Evolutionary conservation across 2,113 vertebrate species (phyloP).

Genomic region (Onychostruthus taczanowskii): DNA sequence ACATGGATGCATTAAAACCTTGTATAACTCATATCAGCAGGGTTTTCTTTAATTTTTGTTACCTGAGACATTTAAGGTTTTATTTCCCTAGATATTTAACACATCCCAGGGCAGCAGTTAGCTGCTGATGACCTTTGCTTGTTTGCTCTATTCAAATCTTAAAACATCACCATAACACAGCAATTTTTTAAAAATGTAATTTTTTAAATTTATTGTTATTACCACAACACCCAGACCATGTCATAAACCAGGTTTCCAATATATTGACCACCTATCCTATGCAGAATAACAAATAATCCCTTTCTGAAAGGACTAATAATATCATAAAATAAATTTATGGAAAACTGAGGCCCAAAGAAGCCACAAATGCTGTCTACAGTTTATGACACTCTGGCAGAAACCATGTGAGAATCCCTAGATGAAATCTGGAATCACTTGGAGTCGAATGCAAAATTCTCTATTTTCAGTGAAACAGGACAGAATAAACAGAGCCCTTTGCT

Average conservation of each 20-base stretch:
- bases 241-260: background rate
- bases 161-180: background rate
- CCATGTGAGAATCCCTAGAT: background rate
- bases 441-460: background rate
- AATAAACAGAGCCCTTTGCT: background rate
- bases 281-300: background rate
- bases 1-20: background rate
- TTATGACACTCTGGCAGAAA: background rate
- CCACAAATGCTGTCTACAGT: background rate
- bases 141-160: background rate
- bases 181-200: background rate
- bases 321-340: background rate
- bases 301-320: background rate
- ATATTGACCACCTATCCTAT: background rate
- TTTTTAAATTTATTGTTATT: background rate
- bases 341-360: background rate
- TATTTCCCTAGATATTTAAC: background rate
- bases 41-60: background rate
- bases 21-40: background rate
- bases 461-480: background rate
- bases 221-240: background rate
- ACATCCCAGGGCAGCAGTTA: background rate
- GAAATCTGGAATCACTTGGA: background rate
- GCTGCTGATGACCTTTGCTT: background rate
- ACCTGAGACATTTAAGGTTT: background rate